A percentile compares a stretch with the other conserved stretches of the same genome.
These are phyloP conservation scores for Halictus ligatus DNA, from an alignment of 2,888 invertebrate species.

Conservation along the genomic window DNA sequence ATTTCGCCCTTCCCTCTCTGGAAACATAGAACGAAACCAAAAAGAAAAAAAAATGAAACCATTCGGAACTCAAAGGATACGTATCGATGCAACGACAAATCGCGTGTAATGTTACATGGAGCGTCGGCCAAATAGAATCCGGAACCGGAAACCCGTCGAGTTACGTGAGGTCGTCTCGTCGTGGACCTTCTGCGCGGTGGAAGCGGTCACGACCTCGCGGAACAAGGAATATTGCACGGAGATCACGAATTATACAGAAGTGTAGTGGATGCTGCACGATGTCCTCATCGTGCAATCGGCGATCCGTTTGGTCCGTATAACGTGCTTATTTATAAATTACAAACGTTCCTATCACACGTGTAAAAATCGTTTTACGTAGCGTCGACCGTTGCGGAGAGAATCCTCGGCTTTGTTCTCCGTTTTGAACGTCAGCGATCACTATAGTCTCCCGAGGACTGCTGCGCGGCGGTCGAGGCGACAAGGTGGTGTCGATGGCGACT, in stretches of 20 bases:
- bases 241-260: constrained; percentile 30
- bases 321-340: constrained; percentile 33
- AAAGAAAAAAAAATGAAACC: background rate
- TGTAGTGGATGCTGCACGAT: constrained; percentile 23
- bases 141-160: constrained; percentile 35
- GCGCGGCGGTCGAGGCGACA: background rate
- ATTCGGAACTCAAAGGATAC: background rate
- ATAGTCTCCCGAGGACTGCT: background rate
- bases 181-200: constrained; percentile 15
- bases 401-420: background rate
- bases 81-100: background rate
- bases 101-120: constrained; percentile 56
- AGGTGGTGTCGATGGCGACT: constrained; percentile 8
- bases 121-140: constrained; percentile 37
- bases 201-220: background rate
- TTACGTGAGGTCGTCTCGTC: constrained; percentile 19
- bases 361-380: constrained; percentile 57
- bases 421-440: background rate
- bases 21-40: background rate
- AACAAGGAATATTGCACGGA: constrained; percentile 34
- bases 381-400: constrained; percentile 1
- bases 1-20: background rate
- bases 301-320: constrained; percentile 69
- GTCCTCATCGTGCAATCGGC: constrained; percentile 16
- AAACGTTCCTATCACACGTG: constrained; percentile 57